Evolutionary conservation across 2,888 invertebrate species (phyloP).

Genomic region (Sphaerophoria taeniata): DNA sequence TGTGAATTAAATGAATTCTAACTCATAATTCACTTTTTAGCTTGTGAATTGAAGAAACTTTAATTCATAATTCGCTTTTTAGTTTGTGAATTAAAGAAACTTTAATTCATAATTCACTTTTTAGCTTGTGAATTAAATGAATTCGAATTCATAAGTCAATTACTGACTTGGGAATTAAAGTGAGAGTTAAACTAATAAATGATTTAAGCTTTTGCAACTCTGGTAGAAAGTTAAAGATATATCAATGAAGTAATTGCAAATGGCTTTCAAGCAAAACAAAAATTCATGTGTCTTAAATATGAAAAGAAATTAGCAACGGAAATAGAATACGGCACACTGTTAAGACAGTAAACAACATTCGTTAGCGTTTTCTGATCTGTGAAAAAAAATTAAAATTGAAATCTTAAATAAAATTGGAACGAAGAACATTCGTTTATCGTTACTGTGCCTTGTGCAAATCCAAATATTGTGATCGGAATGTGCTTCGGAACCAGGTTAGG

Average conservation of each 20-base stretch:
- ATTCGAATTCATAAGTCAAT: too few relatives aligned
- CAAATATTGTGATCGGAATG: neutral
- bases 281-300: neutral
- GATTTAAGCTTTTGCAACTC: too few relatives aligned
- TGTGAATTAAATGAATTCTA: too few relatives aligned
- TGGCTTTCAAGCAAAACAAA: neutral
- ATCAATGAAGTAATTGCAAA: neutral
- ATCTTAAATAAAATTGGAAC: constrained; percentile 20
- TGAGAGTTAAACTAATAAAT: too few relatives aligned
- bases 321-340: constrained; percentile 31
- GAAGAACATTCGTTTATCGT: neutral
- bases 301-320: neutral
- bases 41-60: too few relatives aligned
- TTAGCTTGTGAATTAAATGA: too few relatives aligned
- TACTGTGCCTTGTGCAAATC: constrained; percentile 6
- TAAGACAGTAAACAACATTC: constrained; percentile 61
- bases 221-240: constrained; percentile 14
- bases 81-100: too few relatives aligned
- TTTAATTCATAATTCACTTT: too few relatives aligned
- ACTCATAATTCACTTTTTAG: too few relatives aligned
- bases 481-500: too few relatives aligned
- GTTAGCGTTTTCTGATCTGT: constrained; percentile 61
- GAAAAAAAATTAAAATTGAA: constrained; percentile 57
- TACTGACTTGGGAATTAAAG: too few relatives aligned
- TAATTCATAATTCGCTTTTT: too few relatives aligned